A percentile compares a stretch with the other conserved stretches of the same genome.
Evolutionary conservation across 2,797 vertebrate species (phyloP).

Genomic region (Myripristis jacobus): DNA sequence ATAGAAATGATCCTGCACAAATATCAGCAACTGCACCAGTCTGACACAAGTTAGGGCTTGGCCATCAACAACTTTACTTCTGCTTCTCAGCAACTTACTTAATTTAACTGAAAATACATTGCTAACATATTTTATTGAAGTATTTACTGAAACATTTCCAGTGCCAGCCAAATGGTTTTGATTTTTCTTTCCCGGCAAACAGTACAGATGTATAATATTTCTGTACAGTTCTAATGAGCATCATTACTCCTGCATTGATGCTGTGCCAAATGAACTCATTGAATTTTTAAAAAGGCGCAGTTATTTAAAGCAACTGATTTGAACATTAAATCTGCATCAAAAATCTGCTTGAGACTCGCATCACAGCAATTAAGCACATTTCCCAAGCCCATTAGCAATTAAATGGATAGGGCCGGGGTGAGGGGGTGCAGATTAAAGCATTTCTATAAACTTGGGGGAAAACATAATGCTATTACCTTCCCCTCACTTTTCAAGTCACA

Average conservation of each 20-base stretch:
- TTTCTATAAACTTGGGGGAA: constrained; percentile 42
- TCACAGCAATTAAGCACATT: constrained; percentile 76
- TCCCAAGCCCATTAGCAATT: constrained; percentile 69
- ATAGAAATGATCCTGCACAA: not conserved
- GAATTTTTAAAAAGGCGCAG: constrained; percentile 74
- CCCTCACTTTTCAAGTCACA: not conserved
- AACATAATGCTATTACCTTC: constrained; percentile 10
- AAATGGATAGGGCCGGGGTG: constrained; percentile 59
- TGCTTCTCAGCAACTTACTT: not conserved
- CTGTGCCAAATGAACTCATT: constrained; percentile 78
- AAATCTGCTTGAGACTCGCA: constrained; percentile 71
- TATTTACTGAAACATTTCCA: constrained; percentile 52
- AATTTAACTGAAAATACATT: constrained; percentile 31
- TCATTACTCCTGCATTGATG: constrained; percentile 77
- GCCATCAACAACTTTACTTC: not conserved
- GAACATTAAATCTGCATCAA: constrained; percentile 77
- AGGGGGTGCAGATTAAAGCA: constrained; percentile 48
- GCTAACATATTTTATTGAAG: constrained; percentile 38
- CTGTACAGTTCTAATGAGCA: constrained; percentile 77
- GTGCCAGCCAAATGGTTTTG: constrained; percentile 39
- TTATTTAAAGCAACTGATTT: constrained; percentile 81
- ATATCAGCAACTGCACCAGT: not conserved
- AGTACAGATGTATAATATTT: constrained; percentile 69
- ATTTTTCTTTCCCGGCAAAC: constrained; percentile 48
- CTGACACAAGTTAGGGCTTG: not conserved